These are phyloP conservation scores for Antheraea yamamai DNA, from an alignment of 2,888 invertebrate species.

Conservation along the genomic window DNA sequence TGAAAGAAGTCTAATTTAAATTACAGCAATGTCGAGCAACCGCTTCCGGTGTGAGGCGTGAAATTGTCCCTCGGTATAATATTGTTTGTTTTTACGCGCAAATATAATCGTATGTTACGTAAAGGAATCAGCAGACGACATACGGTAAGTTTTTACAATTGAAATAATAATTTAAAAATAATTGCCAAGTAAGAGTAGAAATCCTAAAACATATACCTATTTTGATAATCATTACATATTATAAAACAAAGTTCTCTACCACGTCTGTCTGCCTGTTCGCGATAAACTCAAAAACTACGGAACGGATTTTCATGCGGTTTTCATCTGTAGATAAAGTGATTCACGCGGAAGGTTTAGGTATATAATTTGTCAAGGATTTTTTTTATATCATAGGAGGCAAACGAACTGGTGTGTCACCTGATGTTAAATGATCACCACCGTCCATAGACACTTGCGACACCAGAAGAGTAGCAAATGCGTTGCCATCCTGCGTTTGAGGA, in stretches of 20 bases:
- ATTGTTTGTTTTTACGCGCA: slow-evolving; percentile 15
- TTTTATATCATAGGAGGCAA: too few relatives aligned
- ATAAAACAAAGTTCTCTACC: background rate
- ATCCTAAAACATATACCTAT: background rate
- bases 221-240: background rate
- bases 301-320: too few relatives aligned
- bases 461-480: too few relatives aligned
- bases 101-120: slow-evolving; percentile 5
- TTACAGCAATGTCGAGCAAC: slow-evolving; percentile 53
- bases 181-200: background rate
- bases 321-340: too few relatives aligned
- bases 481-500: too few relatives aligned
- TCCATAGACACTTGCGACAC: too few relatives aligned
- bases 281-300: too few relatives aligned
- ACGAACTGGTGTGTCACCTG: too few relatives aligned
- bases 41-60: slow-evolving; percentile 72
- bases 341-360: too few relatives aligned
- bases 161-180: slow-evolving; percentile 1
- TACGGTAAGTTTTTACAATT: slow-evolving; percentile 12
- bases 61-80: slow-evolving; percentile 46
- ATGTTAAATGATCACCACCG: too few relatives aligned
- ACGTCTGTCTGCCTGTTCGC: too few relatives aligned
- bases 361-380: too few relatives aligned
- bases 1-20: slow-evolving; percentile 49
- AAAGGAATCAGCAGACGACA: slow-evolving; percentile 21